Evolutionary conservation across 2,113 vertebrate species (phyloP), one percentile per base, ranked within the genome.

Genomic region (Thalassarche chlororhynchos): DNA sequence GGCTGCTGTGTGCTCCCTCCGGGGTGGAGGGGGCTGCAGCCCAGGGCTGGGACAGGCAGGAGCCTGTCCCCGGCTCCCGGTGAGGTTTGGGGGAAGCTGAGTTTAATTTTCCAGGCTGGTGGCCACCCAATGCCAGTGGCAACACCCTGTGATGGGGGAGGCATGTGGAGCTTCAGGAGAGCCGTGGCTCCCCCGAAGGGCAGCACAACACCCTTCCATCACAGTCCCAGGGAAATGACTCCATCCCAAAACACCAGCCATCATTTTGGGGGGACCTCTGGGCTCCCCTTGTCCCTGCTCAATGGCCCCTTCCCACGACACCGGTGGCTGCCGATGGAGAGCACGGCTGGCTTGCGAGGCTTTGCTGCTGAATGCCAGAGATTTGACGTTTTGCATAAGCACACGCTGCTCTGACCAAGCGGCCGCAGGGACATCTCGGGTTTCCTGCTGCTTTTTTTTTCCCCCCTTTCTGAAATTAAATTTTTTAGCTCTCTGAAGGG

Each of bases 331-430:
- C 18, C 0, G 62, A 0, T 2, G 23, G 51, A 15, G 13, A 47
- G 31, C 54, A 14, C 0, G 4, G 23, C 26, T 3, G 31, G 31
- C 10, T 55, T 3, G 1, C 0, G 10, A 66, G 24, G 28, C 20
- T 91, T 72, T 64, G 64, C n/a, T 69, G 76, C 62, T 38, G 3
- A 47, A 21, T 1, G 2, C 55, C 16, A 10, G 60, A 18, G 60
- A 36, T 46, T 3, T 36, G 77, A 5, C 2, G 1, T 65, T 87
- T 12, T 9, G 26, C 15, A 4, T 0, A 2, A 72, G 64, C 90
- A 36, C 55, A 4, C 2, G 1, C 79, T 55, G 80, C 69, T 71
- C 57, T 1, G 31, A 65, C 26, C 16, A 2, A 52, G 75, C 0
- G 9, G 65, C 66, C 29, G 0, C 61, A 25, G 77, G 60, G 49